Evolutionary conservation across 2,888 invertebrate species (phyloP), one percentile per base, ranked within the genome.

Genomic region (Eustalomyia histrio): DNA sequence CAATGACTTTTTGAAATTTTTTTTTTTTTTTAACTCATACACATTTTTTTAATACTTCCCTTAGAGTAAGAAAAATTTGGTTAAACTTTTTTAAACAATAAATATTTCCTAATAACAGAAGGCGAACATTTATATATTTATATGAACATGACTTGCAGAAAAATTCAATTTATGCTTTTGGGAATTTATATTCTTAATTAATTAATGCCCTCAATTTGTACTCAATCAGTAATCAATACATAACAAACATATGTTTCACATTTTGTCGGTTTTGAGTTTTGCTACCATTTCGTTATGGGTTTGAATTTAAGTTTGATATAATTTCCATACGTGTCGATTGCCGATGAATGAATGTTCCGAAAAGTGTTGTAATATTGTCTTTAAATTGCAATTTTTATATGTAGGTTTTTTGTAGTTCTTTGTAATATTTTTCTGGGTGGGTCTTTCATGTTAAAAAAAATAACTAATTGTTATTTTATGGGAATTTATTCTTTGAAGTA

Each of bases 181-280:
- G 55, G 17, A 58, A 57, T 61, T 47, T 63, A 14, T 64, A 58
- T 63, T 71, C 33, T 72, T 75, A 78, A 81, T 78, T 78, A 81
- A 81, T 78, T 81, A 81, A 61, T 81, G 69, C 35, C 76, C 69
- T 74, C 65, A 71, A 74, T 68, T 81, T 81, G 71, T 75, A 74
- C 55, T 68, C 76, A 75, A 78, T 81, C 81, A 75, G 74, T 67
- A 71, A 75, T 75, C 75, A 81, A 78, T 67, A 63, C 64, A 65
- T 18, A 71, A 75, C 47, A 71, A 58, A 76, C 72, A 76, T 60
- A 18, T 76, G 61, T 63, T 79, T n/a, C 39, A 16, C 47, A 24
- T 67, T 79, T 61, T 39, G 14, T 57, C 17, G 18, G 12, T 47
- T 47, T 65, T 60, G 52, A 43, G 16, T 63, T n/a, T 63, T 63